Evolutionary conservation across 2,797 vertebrate genomes (phyloP).

Genomic region (Clamator glandarius): DNA sequence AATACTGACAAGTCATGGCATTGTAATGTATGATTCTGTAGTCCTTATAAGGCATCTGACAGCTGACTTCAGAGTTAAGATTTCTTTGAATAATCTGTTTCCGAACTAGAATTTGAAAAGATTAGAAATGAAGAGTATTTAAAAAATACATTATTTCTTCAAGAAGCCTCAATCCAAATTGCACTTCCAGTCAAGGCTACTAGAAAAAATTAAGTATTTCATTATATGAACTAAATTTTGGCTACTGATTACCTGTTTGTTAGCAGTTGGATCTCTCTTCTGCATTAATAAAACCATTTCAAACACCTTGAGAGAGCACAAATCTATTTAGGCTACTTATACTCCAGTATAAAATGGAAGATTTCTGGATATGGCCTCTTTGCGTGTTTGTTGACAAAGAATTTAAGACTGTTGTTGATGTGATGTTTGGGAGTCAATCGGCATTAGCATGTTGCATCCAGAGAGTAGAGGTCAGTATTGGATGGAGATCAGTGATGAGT

Average conservation of each 20-base stretch:
- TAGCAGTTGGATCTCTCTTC: background rate
- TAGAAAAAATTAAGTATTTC: background rate
- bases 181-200: background rate
- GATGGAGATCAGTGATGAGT: background rate
- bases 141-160: background rate
- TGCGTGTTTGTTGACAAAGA: background rate
- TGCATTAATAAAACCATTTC: background rate
- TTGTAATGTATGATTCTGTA: background rate
- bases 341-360: background rate
- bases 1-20: background rate
- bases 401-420: background rate
- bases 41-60: background rate
- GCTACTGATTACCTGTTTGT: background rate
- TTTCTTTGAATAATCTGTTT: background rate
- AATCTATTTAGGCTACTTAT: background rate
- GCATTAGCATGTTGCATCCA: background rate
- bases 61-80: background rate
- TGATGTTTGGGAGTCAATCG: background rate
- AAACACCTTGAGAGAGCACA: background rate
- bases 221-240: background rate
- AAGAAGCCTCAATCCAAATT: background rate
- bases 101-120: background rate
- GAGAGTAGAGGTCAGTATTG: background rate
- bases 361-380: background rate
- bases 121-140: background rate